Conservation (phyloP, 2,888 invertebrate species). For the Thecophora atra region DNA sequence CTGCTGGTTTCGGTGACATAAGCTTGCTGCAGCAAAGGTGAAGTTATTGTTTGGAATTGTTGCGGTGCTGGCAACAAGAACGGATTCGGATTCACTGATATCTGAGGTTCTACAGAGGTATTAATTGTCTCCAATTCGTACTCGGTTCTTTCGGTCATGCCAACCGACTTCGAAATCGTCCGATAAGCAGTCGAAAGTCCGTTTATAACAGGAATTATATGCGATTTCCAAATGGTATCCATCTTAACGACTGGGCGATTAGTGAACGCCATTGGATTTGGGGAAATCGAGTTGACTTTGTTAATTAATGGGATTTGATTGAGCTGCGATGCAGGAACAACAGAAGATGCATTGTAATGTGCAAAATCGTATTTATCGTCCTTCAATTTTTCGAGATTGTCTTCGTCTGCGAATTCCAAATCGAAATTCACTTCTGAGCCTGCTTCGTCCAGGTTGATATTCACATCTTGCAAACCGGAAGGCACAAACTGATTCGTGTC, state of each 20-base stretch:
- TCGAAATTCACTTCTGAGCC: slow-evolving; percentile 88
- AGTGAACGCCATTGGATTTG: slow-evolving; percentile 76
- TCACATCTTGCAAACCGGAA: slow-evolving; percentile 87
- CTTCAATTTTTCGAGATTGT: slow-evolving; percentile 68
- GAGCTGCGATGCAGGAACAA: slow-evolving; percentile 35
- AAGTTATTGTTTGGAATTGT: slow-evolving; percentile 80
- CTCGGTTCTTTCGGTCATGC: slow-evolving; percentile 81
- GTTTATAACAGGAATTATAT: slow-evolving; percentile 81
- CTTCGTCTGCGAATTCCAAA: slow-evolving; percentile 84
- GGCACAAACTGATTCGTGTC: slow-evolving; percentile 88
- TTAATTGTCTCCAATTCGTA: slow-evolving; percentile 72
- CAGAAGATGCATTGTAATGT: slow-evolving; percentile 12
- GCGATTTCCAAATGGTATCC: slow-evolving; percentile 84
- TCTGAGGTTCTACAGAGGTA: slow-evolving; percentile 32
- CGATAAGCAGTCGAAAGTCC: slow-evolving; percentile 79
- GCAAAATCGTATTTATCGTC: slow-evolving; percentile 30
- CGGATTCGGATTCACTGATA: slow-evolving; percentile 55
- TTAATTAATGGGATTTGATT: slow-evolving; percentile 74
- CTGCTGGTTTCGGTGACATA: slow-evolving; percentile 82
- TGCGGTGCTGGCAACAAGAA: slow-evolving; percentile 71
- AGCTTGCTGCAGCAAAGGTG: slow-evolving; percentile 83
- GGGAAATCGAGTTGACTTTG: slow-evolving; percentile 73
- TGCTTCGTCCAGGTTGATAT: slow-evolving; percentile 86
- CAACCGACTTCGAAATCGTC: slow-evolving; percentile 81
- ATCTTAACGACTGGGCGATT: slow-evolving; percentile 79